phyloP scores from a whole-genome alignment of 2,888 invertebrate genomes.

The Ctenicera cuprea region DNA sequence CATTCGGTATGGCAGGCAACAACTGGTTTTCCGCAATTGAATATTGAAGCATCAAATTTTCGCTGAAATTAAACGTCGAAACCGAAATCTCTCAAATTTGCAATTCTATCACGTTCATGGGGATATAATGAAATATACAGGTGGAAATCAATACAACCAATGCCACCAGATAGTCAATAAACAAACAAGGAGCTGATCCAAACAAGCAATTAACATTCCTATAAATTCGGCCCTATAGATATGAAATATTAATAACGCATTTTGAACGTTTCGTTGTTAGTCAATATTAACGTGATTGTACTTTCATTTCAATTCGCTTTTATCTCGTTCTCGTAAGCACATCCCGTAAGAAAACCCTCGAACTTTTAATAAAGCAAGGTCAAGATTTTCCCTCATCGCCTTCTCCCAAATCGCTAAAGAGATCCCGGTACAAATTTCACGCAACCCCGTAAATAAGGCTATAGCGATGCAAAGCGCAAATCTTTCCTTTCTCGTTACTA shows the following conservation, averaged over 20 bases:
- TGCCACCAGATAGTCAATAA: no score
- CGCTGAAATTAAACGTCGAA: no score
- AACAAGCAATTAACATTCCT: no score
- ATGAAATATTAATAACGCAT: neutral
- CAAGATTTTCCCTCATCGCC: neutral
- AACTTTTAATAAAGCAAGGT: constrained; percentile 23
- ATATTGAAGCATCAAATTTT: no score
- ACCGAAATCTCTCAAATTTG: no score
- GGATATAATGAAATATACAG: no score
- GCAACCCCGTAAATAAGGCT: constrained; percentile 32
- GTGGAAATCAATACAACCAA: no score
- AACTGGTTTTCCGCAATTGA: no score
- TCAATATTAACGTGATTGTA: neutral
- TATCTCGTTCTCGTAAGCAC: neutral
- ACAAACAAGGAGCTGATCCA: no score
- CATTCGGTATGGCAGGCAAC: no score
- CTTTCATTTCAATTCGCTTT: neutral
- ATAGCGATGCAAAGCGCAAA: constrained; percentile 44
- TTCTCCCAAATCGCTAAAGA: constrained; percentile 7
- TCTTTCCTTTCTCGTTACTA: constrained; percentile 29
- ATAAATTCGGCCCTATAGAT: neutral
- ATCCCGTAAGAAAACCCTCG: neutral
- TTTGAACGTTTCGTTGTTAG: neutral
- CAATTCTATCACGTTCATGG: no score
- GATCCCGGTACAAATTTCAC: constrained; percentile 11